Conservation (phyloP, 2,797 vertebrate genomes). For the Aeoliscus strigatus region DNA sequence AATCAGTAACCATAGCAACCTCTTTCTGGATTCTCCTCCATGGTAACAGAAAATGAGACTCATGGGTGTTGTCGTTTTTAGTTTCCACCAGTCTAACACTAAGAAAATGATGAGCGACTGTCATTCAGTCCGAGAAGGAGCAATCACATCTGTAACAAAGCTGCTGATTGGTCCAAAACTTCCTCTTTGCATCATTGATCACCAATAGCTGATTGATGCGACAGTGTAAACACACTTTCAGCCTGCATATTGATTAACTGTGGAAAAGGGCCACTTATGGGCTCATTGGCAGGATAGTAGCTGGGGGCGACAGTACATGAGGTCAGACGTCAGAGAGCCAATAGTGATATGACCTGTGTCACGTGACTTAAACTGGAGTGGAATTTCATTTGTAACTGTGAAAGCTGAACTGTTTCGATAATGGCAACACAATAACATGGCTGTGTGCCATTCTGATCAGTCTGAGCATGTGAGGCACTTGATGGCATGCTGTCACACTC, state of each 20-base stretch:
- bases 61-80: not conserved
- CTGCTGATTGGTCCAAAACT: conserved; percentile 7
- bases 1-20: not conserved
- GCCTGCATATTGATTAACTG: conserved; percentile 22
- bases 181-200: conserved; percentile 11
- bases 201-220: conserved; percentile 15
- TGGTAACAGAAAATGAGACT: not conserved
- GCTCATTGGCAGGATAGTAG: conserved; percentile 8
- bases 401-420: too few species aligned
- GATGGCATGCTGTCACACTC: too few species aligned
- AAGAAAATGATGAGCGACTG: not conserved
- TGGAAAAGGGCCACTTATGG: conserved; percentile 15
- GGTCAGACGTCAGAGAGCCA: conserved; percentile 11
- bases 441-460: too few species aligned
- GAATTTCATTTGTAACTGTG: too few species aligned
- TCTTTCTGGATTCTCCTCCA: not conserved
- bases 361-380: too few species aligned
- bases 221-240: conserved; percentile 17
- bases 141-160: not conserved
- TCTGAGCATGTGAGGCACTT: too few species aligned
- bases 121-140: not conserved
- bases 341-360: too few species aligned
- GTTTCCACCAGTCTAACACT: too few species aligned
- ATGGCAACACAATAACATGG: too few species aligned
- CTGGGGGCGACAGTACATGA: conserved; percentile 7